Conservation (phyloP, 2,797 vertebrate species). For the Syncerus caffer region DNA sequence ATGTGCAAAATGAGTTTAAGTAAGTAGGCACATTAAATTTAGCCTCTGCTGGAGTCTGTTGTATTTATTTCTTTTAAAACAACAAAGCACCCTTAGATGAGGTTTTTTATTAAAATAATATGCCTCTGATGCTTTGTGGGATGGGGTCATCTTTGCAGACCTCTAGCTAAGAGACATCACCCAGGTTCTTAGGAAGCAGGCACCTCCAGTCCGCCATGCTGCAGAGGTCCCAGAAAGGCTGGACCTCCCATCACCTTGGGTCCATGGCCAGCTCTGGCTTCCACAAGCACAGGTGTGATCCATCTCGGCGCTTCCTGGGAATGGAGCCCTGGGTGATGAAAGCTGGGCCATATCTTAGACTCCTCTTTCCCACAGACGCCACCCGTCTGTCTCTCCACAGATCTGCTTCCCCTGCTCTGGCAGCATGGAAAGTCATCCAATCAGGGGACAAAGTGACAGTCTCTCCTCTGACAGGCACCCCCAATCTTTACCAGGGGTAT, state of each 20-base stretch:
- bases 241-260: not conserved
- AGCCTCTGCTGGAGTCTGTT: not conserved
- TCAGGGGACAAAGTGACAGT: not conserved
- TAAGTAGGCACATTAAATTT: not conserved
- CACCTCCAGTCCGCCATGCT: not conserved
- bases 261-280: too few relatives aligned
- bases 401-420: not conserved
- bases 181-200: not conserved
- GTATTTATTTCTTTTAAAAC: not conserved
- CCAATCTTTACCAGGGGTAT: not conserved
- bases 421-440: not conserved
- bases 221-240: not conserved
- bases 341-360: not conserved
- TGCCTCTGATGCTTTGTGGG: not conserved
- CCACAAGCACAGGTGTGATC: not conserved
- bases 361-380: not conserved
- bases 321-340: not conserved
- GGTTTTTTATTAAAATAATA: not conserved
- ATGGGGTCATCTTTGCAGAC: not conserved
- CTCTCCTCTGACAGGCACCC: not conserved
- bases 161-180: not conserved
- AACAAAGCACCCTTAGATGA: not conserved
- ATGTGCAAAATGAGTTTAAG: not conserved
- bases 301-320: not conserved
- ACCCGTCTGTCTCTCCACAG: not conserved